Percentiles rank a stretch among this genome's conserved stretches.
Evolutionary conservation across 2,113 vertebrate species (phyloP).

Genomic region (Heterotilapia buettikoferi): DNA sequence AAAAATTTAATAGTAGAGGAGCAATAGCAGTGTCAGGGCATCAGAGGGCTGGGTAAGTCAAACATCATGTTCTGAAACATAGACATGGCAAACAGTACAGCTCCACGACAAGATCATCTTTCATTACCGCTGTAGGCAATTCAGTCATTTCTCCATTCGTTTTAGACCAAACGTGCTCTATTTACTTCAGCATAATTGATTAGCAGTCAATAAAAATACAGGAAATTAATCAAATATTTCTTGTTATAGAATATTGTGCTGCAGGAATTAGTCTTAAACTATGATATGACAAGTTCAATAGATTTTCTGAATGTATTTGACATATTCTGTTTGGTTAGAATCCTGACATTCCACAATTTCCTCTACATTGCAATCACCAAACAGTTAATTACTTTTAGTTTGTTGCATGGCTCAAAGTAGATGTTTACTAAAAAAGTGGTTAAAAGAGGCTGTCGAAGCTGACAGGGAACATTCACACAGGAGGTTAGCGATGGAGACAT

Average conservation of each 20-base stretch:
- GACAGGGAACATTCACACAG: not conserved
- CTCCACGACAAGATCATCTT: not conserved
- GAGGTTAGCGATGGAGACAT: not conserved
- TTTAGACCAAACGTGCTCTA: not conserved
- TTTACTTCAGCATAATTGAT: not conserved
- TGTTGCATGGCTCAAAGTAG: not conserved
- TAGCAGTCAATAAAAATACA: not conserved
- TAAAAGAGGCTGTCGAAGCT: not conserved
- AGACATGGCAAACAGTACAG: conserved; percentile 51
- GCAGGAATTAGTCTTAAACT: not conserved
- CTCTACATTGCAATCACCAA: not conserved
- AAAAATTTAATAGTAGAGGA: conserved; percentile 51
- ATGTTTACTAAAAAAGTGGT: not conserved
- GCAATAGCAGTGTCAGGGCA: conserved; percentile 30
- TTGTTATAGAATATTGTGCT: not conserved
- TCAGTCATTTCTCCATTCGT: not conserved
- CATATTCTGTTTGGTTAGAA: not conserved
- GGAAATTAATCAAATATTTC: not conserved
- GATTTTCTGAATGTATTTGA: not conserved
- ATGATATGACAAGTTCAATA: not conserved
- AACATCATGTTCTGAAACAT: conserved; percentile 59
- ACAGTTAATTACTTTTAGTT: not conserved
- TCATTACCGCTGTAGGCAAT: not conserved
- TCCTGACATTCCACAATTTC: not conserved
- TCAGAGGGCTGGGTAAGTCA: conserved; percentile 39